Evolutionary conservation across 35 echinoderm and acorn worm species (phyloP).

Genomic region (Ptychodera flava): DNA sequence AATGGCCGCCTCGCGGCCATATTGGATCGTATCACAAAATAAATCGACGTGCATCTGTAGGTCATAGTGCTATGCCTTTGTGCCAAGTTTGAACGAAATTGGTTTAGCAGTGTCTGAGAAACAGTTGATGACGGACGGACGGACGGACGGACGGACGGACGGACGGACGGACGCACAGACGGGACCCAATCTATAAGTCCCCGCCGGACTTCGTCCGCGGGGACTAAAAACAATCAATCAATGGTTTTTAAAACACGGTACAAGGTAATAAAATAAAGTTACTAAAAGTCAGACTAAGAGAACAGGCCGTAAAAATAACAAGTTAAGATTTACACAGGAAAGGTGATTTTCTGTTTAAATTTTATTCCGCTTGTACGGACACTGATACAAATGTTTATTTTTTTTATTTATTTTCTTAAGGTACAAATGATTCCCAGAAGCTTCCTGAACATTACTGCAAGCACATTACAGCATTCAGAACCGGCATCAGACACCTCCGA

Average conservation of each 20-base stretch:
- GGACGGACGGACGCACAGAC: too few relatives aligned
- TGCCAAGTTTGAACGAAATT: too few relatives aligned
- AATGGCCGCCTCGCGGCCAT: too few relatives aligned
- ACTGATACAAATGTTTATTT: neutral
- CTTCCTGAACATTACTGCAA: conserved; percentile 3
- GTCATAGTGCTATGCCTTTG: too few relatives aligned
- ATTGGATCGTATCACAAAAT: too few relatives aligned
- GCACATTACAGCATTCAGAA: neutral
- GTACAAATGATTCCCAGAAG: neutral
- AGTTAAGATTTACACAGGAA: neutral
- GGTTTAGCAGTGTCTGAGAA: too few relatives aligned
- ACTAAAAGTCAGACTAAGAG: neutral
- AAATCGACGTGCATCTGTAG: too few relatives aligned
- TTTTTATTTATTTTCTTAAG: neutral
- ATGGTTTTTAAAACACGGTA: neutral
- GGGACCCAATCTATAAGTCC: too few relatives aligned
- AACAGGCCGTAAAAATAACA: neutral
- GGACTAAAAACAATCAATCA: too few relatives aligned
- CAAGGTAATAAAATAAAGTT: neutral
- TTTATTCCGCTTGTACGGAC: neutral
- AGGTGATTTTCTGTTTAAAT: neutral
- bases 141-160: too few relatives aligned
- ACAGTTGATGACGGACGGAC: too few relatives aligned
- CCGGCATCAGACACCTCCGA: neutral
- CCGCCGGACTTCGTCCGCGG: too few relatives aligned